These are phyloP conservation scores for Laticauda laticaudata DNA, from an alignment of 2,113 vertebrate species.

Conservation along the genomic window DNA sequence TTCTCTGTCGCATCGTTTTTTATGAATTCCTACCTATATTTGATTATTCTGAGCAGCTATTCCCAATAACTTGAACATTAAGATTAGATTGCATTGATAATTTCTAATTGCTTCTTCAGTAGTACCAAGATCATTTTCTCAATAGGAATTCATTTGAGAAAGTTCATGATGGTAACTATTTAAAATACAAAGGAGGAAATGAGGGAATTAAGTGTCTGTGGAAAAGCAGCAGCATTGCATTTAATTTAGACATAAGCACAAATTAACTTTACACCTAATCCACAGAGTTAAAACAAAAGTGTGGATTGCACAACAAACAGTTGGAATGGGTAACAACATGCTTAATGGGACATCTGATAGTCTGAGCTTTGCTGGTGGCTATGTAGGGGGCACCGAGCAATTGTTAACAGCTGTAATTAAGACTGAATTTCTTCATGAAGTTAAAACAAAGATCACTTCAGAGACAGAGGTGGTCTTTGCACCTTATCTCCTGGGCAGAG, in stretches of 20 bases:
- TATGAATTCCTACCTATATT: not conserved
- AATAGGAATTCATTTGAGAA: conserved; percentile 4
- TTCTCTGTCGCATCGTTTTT: not conserved
- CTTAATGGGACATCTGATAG: not conserved
- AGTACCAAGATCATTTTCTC: not conserved
- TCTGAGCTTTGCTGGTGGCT: conserved; percentile 1
- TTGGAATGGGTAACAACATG: not conserved
- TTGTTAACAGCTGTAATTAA: not conserved
- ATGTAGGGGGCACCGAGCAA: too few relatives aligned
- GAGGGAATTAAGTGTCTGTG: not conserved
- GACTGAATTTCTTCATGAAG: not conserved
- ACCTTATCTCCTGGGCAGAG: not conserved
- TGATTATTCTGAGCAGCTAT: not conserved
- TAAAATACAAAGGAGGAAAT: not conserved
- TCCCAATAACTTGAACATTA: not conserved
- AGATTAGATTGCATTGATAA: not conserved
- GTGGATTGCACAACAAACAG: not conserved
- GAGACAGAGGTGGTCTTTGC: not conserved
- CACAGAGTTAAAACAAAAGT: not conserved
- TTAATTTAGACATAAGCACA: not conserved
- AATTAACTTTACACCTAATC: conserved; percentile 27
- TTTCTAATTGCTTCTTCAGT: conserved; percentile 10
- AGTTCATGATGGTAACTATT: not conserved
- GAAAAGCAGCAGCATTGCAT: not conserved
- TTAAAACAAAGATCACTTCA: not conserved